phyloP scores from a whole-genome alignment of 2,888 invertebrate genomes.

The Lottia gigantea region DNA sequence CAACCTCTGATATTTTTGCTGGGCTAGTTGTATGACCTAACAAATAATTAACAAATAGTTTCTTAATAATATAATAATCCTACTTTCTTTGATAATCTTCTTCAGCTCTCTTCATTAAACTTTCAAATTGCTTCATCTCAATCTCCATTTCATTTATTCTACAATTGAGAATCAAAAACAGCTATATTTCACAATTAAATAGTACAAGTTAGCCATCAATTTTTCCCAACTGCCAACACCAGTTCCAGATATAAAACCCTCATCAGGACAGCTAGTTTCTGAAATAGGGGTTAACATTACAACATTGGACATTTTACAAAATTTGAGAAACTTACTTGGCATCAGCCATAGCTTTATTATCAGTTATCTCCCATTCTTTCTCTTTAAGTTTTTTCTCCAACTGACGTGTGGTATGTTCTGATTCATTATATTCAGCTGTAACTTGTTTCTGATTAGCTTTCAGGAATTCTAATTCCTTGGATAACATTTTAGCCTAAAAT shows the following conservation, averaged over 20 bases:
- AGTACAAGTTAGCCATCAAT: neutral
- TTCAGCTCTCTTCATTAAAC: constrained; percentile 46
- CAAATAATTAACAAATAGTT: too few relatives aligned
- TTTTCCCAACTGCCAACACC: too few relatives aligned
- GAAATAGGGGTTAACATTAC: too few relatives aligned
- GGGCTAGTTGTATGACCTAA: too few relatives aligned
- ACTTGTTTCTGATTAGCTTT: constrained; percentile 47
- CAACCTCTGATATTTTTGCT: too few relatives aligned
- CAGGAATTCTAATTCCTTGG: constrained; percentile 59
- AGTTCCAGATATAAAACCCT: too few relatives aligned
- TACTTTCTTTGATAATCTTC: constrained; percentile 63
- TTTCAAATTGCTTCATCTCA: constrained; percentile 47
- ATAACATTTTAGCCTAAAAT: constrained; percentile 57
- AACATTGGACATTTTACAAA: too few relatives aligned
- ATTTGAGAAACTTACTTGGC: constrained; percentile 45
- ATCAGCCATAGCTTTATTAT: constrained; percentile 59
- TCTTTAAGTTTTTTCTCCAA: constrained; percentile 63
- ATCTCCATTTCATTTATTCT: constrained; percentile 57
- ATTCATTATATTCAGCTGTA: constrained; percentile 44
- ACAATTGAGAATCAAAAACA: constrained; percentile 23
- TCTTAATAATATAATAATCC: constrained; percentile 17
- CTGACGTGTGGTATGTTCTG: constrained; percentile 45
- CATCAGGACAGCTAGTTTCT: too few relatives aligned
- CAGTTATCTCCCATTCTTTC: constrained; percentile 64
- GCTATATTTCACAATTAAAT: neutral